Conservation (phyloP, 2,113 vertebrate genomes). For the Aramus guarauna region DNA sequence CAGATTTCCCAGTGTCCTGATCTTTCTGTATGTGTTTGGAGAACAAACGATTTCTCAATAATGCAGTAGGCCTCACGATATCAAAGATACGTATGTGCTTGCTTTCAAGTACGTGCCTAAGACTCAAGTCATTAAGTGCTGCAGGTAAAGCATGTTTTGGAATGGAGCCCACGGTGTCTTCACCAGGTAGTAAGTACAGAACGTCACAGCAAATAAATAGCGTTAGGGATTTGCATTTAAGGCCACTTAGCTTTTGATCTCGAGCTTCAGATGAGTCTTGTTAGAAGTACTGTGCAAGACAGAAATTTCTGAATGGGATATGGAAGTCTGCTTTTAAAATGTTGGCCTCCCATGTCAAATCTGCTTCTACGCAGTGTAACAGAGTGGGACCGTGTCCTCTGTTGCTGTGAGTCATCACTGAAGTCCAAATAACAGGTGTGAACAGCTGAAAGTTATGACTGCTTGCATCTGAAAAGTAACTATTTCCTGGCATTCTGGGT, state of each 20-base stretch:
- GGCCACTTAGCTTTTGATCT: background rate
- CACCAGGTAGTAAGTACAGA: background rate
- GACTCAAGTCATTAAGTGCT: background rate
- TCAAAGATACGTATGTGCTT: accelerated
- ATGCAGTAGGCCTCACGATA: background rate
- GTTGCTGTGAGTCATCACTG: background rate
- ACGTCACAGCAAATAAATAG: background rate
- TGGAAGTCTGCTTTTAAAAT: background rate
- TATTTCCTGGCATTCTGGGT: background rate
- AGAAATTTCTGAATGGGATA: background rate
- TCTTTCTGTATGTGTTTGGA: background rate
- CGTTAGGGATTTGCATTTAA: background rate
- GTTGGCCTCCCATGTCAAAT: background rate
- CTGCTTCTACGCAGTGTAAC: background rate
- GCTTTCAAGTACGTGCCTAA: background rate
- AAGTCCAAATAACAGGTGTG: background rate
- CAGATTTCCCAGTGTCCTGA: background rate
- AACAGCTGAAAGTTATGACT: background rate
- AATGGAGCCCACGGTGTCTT: background rate
- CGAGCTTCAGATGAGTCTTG: background rate
- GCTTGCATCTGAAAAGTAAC: background rate
- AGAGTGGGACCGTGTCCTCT: background rate
- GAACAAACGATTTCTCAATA: background rate
- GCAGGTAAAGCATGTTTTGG: background rate
- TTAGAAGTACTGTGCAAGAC: too few relatives aligned